Conservation (phyloP, 2,888 invertebrate genomes). For the Ganaspis brasiliensis region DNA sequence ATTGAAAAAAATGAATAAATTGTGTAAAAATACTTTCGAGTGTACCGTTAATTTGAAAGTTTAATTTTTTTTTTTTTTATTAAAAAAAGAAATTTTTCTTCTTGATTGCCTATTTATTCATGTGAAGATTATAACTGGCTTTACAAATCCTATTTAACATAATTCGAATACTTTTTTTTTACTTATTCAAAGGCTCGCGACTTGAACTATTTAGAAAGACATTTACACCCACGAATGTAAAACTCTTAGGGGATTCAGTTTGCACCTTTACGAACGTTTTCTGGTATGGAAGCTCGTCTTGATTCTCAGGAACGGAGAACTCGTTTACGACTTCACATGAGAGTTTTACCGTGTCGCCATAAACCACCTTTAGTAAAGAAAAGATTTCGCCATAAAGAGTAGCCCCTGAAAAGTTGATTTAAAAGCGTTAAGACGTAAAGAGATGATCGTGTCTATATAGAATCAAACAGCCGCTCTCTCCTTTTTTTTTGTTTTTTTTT, state of each 20-base stretch:
- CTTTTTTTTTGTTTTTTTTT: neutral
- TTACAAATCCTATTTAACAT: constrained; percentile 18
- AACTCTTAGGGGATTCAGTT: constrained; percentile 55
- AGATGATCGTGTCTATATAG: constrained; percentile 12
- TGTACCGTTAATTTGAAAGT: constrained; percentile 12
- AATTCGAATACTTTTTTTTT: constrained; percentile 7
- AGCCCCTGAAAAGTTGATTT: constrained; percentile 53
- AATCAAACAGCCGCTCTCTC: constrained; percentile 2
- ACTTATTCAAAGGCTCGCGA: neutral
- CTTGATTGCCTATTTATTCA: neutral
- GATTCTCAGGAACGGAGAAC: constrained; percentile 60
- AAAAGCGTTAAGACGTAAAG: constrained; percentile 42
- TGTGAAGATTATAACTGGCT: neutral
- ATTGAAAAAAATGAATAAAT: no score
- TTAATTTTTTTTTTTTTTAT: neutral
- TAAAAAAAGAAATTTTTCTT: neutral
- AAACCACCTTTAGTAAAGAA: constrained; percentile 56
- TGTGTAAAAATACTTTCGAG: neutral
- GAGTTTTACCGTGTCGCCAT: constrained; percentile 59
- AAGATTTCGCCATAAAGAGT: constrained; percentile 47
- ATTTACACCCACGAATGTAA: constrained; percentile 55
- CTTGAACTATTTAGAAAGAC: constrained; percentile 46
- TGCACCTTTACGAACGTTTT: constrained; percentile 51
- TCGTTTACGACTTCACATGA: constrained; percentile 67
- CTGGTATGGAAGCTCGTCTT: constrained; percentile 52